phyloP scores from a whole-genome alignment of 2,797 vertebrate species.

The Chelmon rostratus region DNA sequence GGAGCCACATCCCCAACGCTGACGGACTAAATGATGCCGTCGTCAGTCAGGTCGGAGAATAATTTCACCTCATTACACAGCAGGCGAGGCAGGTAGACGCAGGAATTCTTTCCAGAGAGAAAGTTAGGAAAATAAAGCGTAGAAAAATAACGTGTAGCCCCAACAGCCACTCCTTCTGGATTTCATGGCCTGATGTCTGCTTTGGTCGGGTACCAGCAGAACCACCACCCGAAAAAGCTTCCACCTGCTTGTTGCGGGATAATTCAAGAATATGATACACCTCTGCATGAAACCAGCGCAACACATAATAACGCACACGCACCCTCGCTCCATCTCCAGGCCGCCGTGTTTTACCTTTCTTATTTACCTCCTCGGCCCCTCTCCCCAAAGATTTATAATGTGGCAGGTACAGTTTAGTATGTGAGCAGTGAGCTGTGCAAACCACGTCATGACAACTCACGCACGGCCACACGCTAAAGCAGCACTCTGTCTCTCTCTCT shows the following conservation, averaged over 20 bases:
- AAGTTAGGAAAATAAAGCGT: constrained; percentile 75
- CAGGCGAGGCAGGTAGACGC: constrained; percentile 89
- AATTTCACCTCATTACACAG: constrained; percentile 93
- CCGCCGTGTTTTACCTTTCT: constrained; percentile 66
- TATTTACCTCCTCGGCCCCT: constrained; percentile 73
- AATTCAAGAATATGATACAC: constrained; percentile 74
- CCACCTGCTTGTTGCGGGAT: constrained; percentile 69
- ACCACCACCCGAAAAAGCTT: constrained; percentile 42
- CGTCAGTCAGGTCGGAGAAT: constrained; percentile 79
- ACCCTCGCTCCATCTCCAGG: constrained; percentile 48
- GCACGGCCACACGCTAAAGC: constrained; percentile 67
- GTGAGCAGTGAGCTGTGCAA: constrained; percentile 82
- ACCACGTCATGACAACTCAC: constrained; percentile 85
- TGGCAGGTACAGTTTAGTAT: constrained; percentile 83
- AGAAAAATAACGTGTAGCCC: constrained; percentile 44
- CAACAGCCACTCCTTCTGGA: constrained; percentile 44
- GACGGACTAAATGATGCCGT: constrained; percentile 60
- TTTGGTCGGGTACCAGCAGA: constrained; percentile 22
- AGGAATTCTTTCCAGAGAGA: constrained; percentile 89
- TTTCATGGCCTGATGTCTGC: constrained; percentile 37
- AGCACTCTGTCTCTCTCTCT: constrained; percentile 8
- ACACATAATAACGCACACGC: constrained; percentile 64
- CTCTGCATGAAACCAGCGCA: constrained; percentile 53
- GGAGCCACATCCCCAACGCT: constrained; percentile 49
- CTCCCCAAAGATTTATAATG: constrained; percentile 83